phyloP scores from a whole-genome alignment of 2,888 invertebrate species.

The Drosophila neoperkinsi region DNA sequence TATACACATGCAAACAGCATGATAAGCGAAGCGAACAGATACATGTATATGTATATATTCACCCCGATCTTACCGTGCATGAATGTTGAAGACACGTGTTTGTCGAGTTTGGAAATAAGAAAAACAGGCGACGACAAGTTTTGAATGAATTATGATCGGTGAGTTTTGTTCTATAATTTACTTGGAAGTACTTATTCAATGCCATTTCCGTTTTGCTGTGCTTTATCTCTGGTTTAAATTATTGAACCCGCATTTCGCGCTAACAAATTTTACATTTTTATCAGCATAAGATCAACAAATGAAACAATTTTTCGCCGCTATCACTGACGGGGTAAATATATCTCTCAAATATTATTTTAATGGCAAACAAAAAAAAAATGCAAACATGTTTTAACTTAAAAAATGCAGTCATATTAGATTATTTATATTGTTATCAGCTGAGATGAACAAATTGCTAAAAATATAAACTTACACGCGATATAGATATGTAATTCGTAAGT shows the following conservation, averaged over 20 bases:
- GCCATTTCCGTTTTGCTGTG: background rate
- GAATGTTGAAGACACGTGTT: background rate
- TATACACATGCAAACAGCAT: background rate
- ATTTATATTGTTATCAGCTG: constrained; percentile 55
- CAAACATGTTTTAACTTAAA: constrained; percentile 26
- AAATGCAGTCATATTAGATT: constrained; percentile 24
- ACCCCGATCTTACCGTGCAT: background rate
- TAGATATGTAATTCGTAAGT: constrained; percentile 13
- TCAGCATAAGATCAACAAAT: constrained; percentile 30
- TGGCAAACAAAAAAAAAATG: constrained; percentile 22
- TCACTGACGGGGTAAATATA: constrained; percentile 32
- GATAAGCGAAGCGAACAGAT: background rate
- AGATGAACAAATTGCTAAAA: constrained; percentile 53
- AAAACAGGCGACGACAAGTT: background rate
- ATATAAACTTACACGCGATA: constrained; percentile 3
- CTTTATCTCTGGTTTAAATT: constrained; percentile 1
- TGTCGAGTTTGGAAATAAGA: background rate
- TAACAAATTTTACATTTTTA: constrained; percentile 14
- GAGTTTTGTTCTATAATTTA: background rate
- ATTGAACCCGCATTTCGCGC: background rate
- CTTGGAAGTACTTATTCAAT: background rate
- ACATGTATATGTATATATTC: background rate
- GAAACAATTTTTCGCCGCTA: constrained; percentile 19
- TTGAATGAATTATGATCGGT: background rate
- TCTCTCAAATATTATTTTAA: constrained; percentile 37